Conservation (phyloP, 2,113 vertebrate genomes). For the Aptenodytes patagonicus region DNA sequence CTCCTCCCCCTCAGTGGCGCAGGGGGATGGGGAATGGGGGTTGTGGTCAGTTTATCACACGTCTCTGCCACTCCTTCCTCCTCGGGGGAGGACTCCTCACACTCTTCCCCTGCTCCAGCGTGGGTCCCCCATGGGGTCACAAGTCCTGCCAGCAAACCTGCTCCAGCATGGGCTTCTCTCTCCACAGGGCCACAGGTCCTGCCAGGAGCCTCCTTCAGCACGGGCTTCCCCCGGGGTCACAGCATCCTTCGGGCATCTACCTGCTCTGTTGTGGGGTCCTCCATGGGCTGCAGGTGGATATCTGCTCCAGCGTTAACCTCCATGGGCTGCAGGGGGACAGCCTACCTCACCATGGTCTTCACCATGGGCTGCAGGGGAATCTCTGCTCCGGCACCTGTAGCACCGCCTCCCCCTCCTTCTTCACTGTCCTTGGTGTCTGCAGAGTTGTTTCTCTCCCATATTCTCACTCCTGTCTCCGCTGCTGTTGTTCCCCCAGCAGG, state of each 20-base stretch:
- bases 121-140: background rate
- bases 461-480: background rate
- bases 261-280: background rate
- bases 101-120: background rate
- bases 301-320: background rate
- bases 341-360: background rate
- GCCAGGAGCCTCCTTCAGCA: no score
- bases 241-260: background rate
- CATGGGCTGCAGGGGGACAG: background rate
- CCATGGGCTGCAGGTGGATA: background rate
- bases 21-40: no score
- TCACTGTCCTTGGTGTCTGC: no score
- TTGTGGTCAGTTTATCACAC: no score
- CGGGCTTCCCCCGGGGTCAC: no score
- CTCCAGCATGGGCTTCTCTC: background rate
- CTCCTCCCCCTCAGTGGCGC: no score
- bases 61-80: no score
- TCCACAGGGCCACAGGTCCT: background rate
- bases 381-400: no score
- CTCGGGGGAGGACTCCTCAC: background rate
- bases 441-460: no score
- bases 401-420: no score
- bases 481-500: background rate
- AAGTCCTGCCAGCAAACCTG: background rate
- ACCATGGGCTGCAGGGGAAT: background rate